phyloP scores from a whole-genome alignment of 2,113 vertebrate genomes.

The Tragelaphus strepsiceros region DNA sequence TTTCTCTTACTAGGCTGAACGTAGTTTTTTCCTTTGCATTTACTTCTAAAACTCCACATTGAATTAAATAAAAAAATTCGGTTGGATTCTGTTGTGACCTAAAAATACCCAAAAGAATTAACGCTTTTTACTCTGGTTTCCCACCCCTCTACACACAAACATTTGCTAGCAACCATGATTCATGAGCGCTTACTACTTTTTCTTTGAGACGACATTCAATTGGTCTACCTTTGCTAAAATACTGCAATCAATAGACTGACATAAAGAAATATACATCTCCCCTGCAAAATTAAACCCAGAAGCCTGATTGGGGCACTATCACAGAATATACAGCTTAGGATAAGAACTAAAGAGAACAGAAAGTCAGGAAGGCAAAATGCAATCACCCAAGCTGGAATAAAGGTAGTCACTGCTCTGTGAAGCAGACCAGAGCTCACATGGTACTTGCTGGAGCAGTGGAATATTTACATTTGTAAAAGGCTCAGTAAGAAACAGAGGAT shows the following conservation, averaged over 20 bases:
- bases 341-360: background rate
- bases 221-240: background rate
- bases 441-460: background rate
- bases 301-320: background rate
- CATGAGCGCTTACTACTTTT: background rate
- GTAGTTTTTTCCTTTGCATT: conserved; percentile 19
- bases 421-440: background rate
- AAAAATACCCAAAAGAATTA: background rate
- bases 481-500: conserved; percentile 5
- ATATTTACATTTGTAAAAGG: conserved; percentile 16
- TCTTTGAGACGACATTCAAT: background rate
- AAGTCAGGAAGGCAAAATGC: background rate
- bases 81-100: background rate
- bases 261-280: background rate
- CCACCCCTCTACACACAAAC: background rate
- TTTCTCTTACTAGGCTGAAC: conserved; percentile 43
- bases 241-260: background rate
- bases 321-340: background rate
- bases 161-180: conserved; percentile 18
- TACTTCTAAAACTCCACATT: conserved; percentile 31
- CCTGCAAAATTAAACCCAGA: background rate
- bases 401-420: background rate
- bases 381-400: background rate
- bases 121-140: background rate
- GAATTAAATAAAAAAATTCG: background rate